Conservation (phyloP, 2,888 invertebrate species). For the Caenorhabditis auriculariae region DNA sequence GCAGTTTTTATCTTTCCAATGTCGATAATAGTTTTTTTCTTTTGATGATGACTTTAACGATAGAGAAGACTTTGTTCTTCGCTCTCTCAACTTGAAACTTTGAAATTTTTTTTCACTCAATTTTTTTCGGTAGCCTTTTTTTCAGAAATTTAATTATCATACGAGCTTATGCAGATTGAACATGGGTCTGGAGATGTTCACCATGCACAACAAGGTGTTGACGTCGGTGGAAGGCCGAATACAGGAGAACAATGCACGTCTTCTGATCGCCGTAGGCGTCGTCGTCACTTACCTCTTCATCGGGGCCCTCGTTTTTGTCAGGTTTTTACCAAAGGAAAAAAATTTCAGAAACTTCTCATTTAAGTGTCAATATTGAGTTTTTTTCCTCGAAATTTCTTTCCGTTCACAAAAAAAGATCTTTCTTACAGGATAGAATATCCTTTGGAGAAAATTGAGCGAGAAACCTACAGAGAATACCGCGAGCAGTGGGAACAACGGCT, state of each 20-base stretch:
- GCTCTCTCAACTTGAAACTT: not conserved
- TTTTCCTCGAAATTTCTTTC: too few relatives aligned
- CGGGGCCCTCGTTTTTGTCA: slow-evolving; percentile 76
- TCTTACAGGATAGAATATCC: slow-evolving; percentile 43
- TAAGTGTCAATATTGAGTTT: too few relatives aligned
- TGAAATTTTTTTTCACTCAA: not conserved
- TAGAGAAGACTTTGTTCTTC: not conserved
- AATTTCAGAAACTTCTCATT: too few relatives aligned
- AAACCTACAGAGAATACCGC: slow-evolving; percentile 47
- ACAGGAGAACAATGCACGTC: slow-evolving; percentile 43
- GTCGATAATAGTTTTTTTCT: not conserved
- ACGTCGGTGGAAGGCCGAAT: slow-evolving; percentile 35
- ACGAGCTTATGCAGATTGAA: too few relatives aligned
- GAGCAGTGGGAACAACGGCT: slow-evolving; percentile 44
- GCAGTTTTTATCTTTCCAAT: too few relatives aligned
- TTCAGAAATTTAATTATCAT: too few relatives aligned
- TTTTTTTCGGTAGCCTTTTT: too few relatives aligned
- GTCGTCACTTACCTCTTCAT: slow-evolving; percentile 70
- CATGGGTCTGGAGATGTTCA: slow-evolving; percentile 53
- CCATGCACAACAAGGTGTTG: slow-evolving; percentile 40
- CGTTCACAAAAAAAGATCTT: too few relatives aligned
- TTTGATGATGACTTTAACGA: not conserved
- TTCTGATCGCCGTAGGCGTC: slow-evolving; percentile 45
- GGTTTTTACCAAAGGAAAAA: slow-evolving; percentile 5
- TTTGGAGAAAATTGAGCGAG: slow-evolving; percentile 48